These are phyloP conservation scores for Coleophora flavipennella DNA, from an alignment of 2,888 invertebrate species.

Conservation along the genomic window DNA sequence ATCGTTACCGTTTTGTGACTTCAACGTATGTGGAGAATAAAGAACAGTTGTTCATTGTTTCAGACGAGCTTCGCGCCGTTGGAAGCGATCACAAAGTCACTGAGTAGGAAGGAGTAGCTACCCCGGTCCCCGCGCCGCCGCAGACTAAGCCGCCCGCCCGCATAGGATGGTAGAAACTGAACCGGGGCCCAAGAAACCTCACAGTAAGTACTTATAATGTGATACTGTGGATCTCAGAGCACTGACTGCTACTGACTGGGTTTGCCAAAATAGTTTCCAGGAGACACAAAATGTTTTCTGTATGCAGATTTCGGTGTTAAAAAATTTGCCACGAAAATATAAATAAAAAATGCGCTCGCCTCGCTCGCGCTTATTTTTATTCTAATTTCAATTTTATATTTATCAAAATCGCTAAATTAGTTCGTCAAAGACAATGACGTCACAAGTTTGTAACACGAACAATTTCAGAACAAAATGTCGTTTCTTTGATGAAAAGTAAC, in stretches of 20 bases:
- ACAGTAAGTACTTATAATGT: conserved; percentile 73
- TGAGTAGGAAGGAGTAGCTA: conserved; percentile 33
- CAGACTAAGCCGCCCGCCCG: conserved; percentile 65
- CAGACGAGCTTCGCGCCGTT: conserved; percentile 57
- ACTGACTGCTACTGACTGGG: too few relatives aligned
- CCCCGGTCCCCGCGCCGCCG: conserved; percentile 39
- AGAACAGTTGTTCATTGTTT: conserved; percentile 22
- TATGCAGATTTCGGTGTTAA: neutral
- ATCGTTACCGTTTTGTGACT: too few relatives aligned
- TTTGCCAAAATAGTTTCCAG: neutral
- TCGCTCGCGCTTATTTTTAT: too few relatives aligned
- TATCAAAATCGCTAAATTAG: too few relatives aligned
- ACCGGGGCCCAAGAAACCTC: conserved; percentile 83
- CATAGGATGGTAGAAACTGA: conserved; percentile 95
- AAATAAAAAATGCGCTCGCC: too few relatives aligned
- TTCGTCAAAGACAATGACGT: too few relatives aligned
- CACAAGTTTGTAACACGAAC: too few relatives aligned
- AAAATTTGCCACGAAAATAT: too few relatives aligned
- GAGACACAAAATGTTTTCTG: neutral
- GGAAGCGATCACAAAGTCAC: conserved; percentile 47
- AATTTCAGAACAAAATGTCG: too few relatives aligned
- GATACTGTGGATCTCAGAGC: too few relatives aligned
- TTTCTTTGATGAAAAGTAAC: too few relatives aligned
- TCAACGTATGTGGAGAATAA: neutral
- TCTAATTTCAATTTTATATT: too few relatives aligned